These are phyloP conservation scores for Colinus virginianus DNA, from an alignment of 2,113 vertebrate genomes.

Conservation along the genomic window DNA sequence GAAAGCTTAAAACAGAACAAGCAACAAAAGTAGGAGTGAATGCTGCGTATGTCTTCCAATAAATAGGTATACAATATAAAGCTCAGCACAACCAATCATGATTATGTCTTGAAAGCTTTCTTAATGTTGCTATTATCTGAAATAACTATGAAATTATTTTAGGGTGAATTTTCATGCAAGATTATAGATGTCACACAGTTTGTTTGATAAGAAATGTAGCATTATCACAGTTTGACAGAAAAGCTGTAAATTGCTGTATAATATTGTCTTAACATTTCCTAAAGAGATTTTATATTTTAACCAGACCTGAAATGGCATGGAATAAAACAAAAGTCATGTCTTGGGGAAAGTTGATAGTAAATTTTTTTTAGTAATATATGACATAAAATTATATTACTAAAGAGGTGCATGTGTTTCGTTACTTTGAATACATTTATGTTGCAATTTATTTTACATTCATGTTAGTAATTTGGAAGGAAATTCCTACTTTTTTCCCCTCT, in stretches of 20 bases:
- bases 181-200: slow-evolving; percentile 16
- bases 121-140: slow-evolving; percentile 41
- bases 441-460: background rate
- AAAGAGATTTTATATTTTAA: slow-evolving; percentile 70
- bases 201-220: slow-evolving; percentile 50
- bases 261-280: slow-evolving; percentile 45
- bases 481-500: background rate
- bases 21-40: background rate
- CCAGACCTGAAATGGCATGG: slow-evolving; percentile 35
- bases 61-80: background rate
- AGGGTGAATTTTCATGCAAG: slow-evolving; percentile 18
- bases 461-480: background rate
- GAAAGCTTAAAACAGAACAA: slow-evolving; percentile 7
- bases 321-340: slow-evolving; percentile 29
- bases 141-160: slow-evolving; percentile 27
- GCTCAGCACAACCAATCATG: background rate
- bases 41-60: background rate
- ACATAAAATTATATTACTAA: background rate
- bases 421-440: background rate
- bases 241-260: slow-evolving; percentile 57
- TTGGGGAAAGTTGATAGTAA: slow-evolving; percentile 24
- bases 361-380: background rate
- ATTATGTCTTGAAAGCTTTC: background rate
- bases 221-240: slow-evolving; percentile 49
- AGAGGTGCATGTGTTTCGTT: background rate